Conservation (phyloP, 2,797 vertebrate species). For the Tiaroga cobitis region DNA sequence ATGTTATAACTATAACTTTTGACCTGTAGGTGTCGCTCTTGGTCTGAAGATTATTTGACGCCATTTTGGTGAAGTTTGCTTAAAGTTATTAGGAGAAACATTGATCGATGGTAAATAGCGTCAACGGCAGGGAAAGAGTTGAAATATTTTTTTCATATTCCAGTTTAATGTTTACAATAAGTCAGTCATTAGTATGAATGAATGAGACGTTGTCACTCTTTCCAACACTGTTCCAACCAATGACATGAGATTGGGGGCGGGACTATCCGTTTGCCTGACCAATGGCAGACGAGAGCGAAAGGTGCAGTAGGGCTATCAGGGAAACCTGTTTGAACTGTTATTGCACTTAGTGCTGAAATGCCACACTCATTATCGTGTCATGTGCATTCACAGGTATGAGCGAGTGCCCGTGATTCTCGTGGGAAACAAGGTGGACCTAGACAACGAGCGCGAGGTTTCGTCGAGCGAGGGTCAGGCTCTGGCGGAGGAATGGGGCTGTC, state of each 20-base stretch:
- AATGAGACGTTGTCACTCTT: neutral
- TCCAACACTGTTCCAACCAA: neutral
- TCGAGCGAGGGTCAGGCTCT: constrained; percentile 91
- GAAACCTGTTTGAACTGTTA: neutral
- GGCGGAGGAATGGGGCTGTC: constrained; percentile 96
- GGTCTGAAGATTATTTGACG: neutral
- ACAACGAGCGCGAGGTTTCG: constrained; percentile 91
- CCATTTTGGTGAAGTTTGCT: neutral
- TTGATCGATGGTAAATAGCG: too few relatives aligned
- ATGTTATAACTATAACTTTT: neutral
- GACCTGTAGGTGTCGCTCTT: too few relatives aligned
- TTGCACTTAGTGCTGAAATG: neutral
- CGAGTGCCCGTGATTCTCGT: constrained; percentile 95
- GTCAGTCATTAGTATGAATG: neutral
- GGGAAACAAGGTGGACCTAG: constrained; percentile 96
- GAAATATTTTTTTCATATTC: too few relatives aligned
- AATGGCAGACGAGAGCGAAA: neutral
- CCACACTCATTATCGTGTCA: neutral
- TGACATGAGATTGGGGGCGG: neutral
- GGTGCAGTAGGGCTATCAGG: neutral
- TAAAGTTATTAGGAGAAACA: neutral
- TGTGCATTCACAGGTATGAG: constrained; percentile 78
- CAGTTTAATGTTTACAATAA: neutral
- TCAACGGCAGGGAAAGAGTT: neutral
- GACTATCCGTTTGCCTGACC: neutral